phyloP scores from a whole-genome alignment of 2,888 invertebrate species.

The Agapetus fuscipes region DNA sequence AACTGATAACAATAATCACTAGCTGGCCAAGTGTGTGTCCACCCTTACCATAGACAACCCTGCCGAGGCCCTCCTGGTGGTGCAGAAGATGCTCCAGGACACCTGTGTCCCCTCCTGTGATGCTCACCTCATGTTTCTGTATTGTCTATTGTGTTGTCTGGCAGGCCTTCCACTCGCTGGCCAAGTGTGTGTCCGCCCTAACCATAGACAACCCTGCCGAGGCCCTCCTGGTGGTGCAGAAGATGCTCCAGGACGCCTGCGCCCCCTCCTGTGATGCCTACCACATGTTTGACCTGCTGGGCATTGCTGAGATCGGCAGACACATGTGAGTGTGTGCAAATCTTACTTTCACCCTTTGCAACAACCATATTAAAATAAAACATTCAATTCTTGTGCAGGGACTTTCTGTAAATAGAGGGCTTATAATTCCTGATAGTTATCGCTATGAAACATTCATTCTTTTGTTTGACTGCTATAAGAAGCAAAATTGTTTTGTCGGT shows the following conservation, averaged over 20 bases:
- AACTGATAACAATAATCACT: too few species aligned
- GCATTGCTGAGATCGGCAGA: conserved; percentile 95
- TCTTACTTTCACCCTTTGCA: too few species aligned
- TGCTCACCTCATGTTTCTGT: conserved; percentile 83
- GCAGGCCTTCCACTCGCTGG: conserved; percentile 88
- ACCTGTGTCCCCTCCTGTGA: conserved; percentile 62
- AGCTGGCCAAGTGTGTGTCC: conserved; percentile 93
- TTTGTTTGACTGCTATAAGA: too few species aligned
- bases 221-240: conserved; percentile 46
- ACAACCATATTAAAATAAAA: too few species aligned
- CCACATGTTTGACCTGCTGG: conserved; percentile 85
- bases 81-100: conserved; percentile 53
- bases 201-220: conserved; percentile 70
- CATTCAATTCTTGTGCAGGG: too few species aligned
- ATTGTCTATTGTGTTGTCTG: too few species aligned
- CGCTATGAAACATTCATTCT: too few species aligned
- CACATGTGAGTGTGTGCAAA: conserved; percentile 80
- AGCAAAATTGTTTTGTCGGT: too few species aligned
- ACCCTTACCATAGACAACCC: conserved; percentile 78
- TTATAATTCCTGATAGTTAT: too few species aligned
- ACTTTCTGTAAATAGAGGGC: too few species aligned
- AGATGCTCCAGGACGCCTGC: conserved; percentile 63
- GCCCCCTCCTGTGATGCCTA: conserved; percentile 65
- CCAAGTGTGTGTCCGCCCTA: conserved; percentile 92
- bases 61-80: conserved; percentile 54